Base-by-base conservation (phyloP, 2,888 invertebrate species). In the Cataglyphis cursor region DNA sequence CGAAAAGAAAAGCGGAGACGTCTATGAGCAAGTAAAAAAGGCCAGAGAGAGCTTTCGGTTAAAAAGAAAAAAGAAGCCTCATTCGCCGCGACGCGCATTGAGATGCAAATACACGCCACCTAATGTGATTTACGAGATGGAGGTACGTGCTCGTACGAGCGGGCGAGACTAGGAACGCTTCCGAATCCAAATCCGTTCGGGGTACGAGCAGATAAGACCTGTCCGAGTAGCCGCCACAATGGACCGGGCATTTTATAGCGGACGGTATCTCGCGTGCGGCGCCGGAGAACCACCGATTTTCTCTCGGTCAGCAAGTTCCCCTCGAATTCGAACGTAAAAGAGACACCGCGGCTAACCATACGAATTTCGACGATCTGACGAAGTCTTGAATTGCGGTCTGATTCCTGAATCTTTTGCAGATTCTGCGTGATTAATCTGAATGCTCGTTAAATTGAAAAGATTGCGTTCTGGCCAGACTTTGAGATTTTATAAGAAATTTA, bases 61-160 rank as follows among this genome's bases (percentile, higher is more conserved):
- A 41, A 48, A 61, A 51, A 72, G 83, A 70, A 83, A 31, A 48
- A 62, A 31, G 65, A 61, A 66, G 80, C 86, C 57, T 86, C 80
- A 81, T 82, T 88, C 74, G 85, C 54, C 83, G 57, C 59, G 85
- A 83, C 83, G 88, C 90, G 88, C 90, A 91, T 92, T 92, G 88
- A 92, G 87, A 92, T 92, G 92, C 90, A 92, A 92, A 92, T 92
- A 89, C 85, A 68, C 83, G 83, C 54, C 73, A 75, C 86, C 81
- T 64, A 82, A 75, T 65, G 90, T 92, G 92, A 92, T 92, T 92
- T 92, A 92, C 89, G 92, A 92, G 92, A 92, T 87, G 84, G 86
- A 85, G 87, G 83, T 80, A 87, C 87, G 87, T 85, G 89, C 88
- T 88, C 87, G 86, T 89, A 78, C 73, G 88, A 89, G 82, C 74